These are phyloP conservation scores for Sycophila texana DNA, from an alignment of 2,888 invertebrate species.

Conservation along the genomic window DNA sequence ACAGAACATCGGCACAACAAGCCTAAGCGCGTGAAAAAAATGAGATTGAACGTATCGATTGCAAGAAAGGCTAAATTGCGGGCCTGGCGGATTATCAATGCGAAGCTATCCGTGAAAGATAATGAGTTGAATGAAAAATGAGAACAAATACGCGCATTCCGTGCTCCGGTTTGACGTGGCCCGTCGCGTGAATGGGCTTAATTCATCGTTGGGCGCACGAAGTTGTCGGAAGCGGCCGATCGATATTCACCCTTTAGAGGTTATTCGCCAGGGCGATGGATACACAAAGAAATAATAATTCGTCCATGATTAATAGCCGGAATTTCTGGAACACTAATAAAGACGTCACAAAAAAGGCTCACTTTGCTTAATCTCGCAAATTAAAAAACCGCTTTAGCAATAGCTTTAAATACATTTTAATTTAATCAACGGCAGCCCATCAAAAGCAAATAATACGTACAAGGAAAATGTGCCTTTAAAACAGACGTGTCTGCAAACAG, in stretches of 20 bases:
- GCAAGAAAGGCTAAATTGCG: constrained; percentile 1
- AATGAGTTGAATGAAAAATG: constrained; percentile 28
- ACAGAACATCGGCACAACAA: background rate
- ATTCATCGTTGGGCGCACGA: constrained; percentile 24
- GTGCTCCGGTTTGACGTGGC: background rate
- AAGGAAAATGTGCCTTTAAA: too few relatives aligned
- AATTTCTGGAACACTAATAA: too few relatives aligned
- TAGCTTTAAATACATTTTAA: too few relatives aligned
- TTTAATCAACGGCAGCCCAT: too few relatives aligned
- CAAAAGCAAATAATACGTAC: too few relatives aligned
- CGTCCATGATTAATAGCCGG: too few relatives aligned
- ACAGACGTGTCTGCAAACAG: too few relatives aligned
- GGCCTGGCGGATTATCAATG: background rate
- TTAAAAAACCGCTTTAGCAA: too few relatives aligned
- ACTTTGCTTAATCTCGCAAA: too few relatives aligned
- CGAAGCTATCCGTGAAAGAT: constrained; percentile 10
- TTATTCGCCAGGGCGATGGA: background rate
- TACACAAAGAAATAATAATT: background rate
- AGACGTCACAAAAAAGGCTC: too few relatives aligned
- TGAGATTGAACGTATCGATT: constrained; percentile 3
- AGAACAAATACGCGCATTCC: constrained; percentile 39
- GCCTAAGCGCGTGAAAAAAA: background rate
- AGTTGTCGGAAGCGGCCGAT: constrained; percentile 14
- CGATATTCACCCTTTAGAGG: constrained; percentile 15
- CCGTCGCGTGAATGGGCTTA: constrained; percentile 27